Conservation (phyloP, 2,797 vertebrate genomes). For the Meda fulgida region DNA sequence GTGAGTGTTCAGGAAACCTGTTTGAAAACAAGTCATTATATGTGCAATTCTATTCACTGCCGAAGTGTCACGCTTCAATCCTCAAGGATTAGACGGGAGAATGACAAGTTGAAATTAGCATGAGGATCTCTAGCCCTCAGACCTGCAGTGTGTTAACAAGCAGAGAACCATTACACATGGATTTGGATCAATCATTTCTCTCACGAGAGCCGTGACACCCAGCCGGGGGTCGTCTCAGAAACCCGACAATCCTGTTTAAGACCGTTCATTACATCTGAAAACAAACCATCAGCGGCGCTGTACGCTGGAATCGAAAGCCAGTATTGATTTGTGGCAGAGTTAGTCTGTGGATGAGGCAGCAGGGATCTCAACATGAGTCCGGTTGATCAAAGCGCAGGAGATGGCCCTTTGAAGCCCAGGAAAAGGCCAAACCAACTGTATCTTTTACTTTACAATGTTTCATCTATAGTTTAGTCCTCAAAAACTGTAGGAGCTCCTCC, state of each 20-base stretch:
- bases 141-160: slow-evolving; percentile 20
- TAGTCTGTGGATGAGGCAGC: slow-evolving; percentile 71
- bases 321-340: slow-evolving; percentile 72
- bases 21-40: background rate
- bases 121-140: background rate
- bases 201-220: slow-evolving; percentile 7
- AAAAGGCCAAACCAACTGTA: slow-evolving; percentile 29
- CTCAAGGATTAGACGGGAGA: background rate
- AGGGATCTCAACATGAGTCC: slow-evolving; percentile 71
- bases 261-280: slow-evolving; percentile 20
- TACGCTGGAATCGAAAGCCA: slow-evolving; percentile 30
- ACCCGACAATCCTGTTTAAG: slow-evolving; percentile 17
- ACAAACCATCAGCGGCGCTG: slow-evolving; percentile 17
- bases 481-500: background rate
- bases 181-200: slow-evolving; percentile 24
- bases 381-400: slow-evolving; percentile 65
- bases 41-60: background rate
- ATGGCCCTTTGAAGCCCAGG: slow-evolving; percentile 47
- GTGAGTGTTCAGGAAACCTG: background rate
- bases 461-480: background rate
- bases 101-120: background rate
- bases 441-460: background rate
- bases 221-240: background rate
- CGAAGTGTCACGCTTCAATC: background rate
- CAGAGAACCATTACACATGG: background rate